Evolutionary conservation across 1,140 invertebrate species (phyloP), one percentile per base, ranked within the genome.

Genomic region (Neoseiulus cucumeris): DNA sequence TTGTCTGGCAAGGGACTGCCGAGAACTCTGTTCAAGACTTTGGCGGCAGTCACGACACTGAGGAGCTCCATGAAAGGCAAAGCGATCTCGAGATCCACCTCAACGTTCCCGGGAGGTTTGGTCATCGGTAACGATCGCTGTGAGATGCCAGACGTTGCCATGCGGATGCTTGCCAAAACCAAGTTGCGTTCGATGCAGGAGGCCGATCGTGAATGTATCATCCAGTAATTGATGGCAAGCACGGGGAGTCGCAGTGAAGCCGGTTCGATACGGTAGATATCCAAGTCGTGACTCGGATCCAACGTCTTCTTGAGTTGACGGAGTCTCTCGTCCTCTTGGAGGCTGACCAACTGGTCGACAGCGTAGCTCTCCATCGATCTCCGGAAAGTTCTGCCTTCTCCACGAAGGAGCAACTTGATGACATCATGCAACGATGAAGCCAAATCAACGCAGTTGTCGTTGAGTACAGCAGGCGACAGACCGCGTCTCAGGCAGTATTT

Each of bases 161-260:
- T 59, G 9, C 51, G 51, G 9, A 59, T 59, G 51, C 51, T 59
- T 17, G 51, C 51, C 51, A 59, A 2, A 25, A 25, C 51, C 51
- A 59, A 9, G 9, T 59, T 59, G 51, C 51, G 51, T 33, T 59
- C 51, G 51, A 59, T 59, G 51, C 51, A 59, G 2, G 51, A 59
- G 12, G 51, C 51, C 1, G 51, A 29, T 25, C 51, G 14, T 33
- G 51, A 59, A 33, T 59, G 51, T 20, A 14, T 33, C 51, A 59
- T 59, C 51, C 51, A 59, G 22, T 59, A 59, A 59, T 59, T 25
- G 2, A 59, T 33, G 1, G 51, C 51, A 14, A 59, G 51, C 25
- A 59, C 33, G 14, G 51, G 51, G 14, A 59, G 51, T 29, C 51
- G 17, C 25, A 59, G 51, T 20, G 51, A 59, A 33, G 51, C 17